Conservation (phyloP, 2,888 invertebrate species). For the Adelognathus sp. region DNA sequence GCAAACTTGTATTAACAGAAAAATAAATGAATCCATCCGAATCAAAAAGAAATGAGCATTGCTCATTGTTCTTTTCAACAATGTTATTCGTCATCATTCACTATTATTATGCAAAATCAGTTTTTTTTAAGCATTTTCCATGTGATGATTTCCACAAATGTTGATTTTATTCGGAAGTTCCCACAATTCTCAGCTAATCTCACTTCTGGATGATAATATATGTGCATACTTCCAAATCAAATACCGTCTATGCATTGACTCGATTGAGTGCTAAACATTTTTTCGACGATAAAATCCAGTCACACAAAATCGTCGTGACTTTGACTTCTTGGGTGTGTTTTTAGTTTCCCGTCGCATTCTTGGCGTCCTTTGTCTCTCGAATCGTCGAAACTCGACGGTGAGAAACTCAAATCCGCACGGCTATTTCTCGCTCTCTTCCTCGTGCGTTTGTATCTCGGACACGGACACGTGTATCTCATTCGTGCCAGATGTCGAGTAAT, state of each 20-base stretch:
- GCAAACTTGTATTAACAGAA: no score
- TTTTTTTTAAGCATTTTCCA: no score
- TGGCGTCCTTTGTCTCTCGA: constrained; percentile 46
- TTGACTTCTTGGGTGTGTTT: constrained; percentile 42
- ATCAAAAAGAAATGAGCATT: no score
- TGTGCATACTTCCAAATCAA: no score
- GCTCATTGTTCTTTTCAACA: no score
- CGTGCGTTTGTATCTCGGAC: constrained; percentile 38
- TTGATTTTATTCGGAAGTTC: no score
- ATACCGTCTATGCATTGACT: constrained; percentile 1
- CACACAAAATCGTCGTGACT: constrained; percentile 14
- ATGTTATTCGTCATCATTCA: no score
- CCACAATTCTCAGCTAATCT: no score
- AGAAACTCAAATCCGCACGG: constrained; percentile 6
- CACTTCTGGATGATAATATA: no score
- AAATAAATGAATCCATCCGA: no score
- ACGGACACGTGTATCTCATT: constrained; percentile 67
- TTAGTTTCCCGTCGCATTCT: constrained; percentile 37
- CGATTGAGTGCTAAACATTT: background rate
- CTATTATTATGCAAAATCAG: no score
- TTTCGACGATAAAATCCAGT: background rate
- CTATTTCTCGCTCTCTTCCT: constrained; percentile 35
- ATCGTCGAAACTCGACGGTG: background rate
- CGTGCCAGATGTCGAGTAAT: constrained; percentile 69
- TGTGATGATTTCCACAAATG: no score